Conservation (phyloP, 2,113 vertebrate species). For the Lasiurus borealis region DNA sequence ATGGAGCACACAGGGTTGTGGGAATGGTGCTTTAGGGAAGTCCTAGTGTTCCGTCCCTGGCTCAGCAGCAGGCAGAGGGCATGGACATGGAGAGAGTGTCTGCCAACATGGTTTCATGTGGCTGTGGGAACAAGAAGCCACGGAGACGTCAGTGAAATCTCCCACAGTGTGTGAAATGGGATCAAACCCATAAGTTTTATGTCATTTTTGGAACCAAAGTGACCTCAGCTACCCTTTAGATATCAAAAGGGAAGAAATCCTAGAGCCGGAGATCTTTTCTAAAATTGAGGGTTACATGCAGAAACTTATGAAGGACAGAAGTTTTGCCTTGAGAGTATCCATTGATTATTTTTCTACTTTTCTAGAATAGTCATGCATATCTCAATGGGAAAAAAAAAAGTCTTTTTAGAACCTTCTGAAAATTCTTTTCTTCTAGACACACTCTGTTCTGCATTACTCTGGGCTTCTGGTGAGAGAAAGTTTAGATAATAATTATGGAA, state of each 20-base stretch:
- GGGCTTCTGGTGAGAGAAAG: not conserved
- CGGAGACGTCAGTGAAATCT: not conserved
- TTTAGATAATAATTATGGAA: not conserved
- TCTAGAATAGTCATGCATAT: not conserved
- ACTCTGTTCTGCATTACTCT: not conserved
- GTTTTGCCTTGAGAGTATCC: not conserved
- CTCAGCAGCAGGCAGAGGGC: not conserved
- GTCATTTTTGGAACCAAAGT: slow-evolving; percentile 25
- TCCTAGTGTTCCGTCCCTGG: not conserved
- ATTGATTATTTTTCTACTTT: not conserved
- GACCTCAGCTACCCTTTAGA: not conserved
- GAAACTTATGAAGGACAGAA: not conserved
- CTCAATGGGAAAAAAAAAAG: not conserved
- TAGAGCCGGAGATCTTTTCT: not conserved
- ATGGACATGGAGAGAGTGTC: not conserved
- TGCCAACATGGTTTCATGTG: not conserved
- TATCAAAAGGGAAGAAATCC: not conserved
- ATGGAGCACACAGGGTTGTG: not conserved
- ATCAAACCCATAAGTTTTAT: not conserved
- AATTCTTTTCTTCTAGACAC: not conserved
- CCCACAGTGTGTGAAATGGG: not conserved
- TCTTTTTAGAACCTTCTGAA: slow-evolving; percentile 21
- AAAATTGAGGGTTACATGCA: not conserved
- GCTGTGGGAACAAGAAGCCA: not conserved
- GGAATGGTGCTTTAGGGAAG: not conserved